Evolutionary conservation across 2,797 vertebrate species (phyloP), one percentile per base, ranked within the genome.

Genomic region (Oryzias dopingdopingensis): DNA sequence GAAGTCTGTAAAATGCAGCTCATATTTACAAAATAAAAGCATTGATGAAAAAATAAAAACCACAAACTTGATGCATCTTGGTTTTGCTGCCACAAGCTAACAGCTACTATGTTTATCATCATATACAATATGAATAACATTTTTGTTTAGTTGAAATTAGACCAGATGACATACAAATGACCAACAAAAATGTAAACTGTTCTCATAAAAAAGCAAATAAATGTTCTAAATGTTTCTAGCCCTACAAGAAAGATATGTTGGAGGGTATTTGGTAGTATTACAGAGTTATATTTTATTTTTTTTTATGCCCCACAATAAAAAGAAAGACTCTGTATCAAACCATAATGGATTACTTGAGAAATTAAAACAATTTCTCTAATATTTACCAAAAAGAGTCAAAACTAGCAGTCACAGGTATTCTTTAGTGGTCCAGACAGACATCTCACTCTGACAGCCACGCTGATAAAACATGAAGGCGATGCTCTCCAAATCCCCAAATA

Each of bases 371-470:
- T 44, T 54, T 56, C 45, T 59, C 42, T 50, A 40, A 50, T 22
- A 50, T 48, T 61, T 57, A 23, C 49, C 49, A 32, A 65, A 52
- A 65, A 61, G 70, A 17, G 50, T 37, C 29, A 61, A 51, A 80
- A 67, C 56, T 43, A 53, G 53, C 32, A 56, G 15, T 40, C 44
- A 47, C 49, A 52, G 5, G 66, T 69, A 65, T 74, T 29, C 50
- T 42, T 62, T 52, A 32, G 29, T 14, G 67, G 53, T 18, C 29
- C 50, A 44, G 58, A 80, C 57, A 59, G 59, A 75, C 53, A 73
- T 41, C 49, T 65, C 46, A 48, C 37, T 18, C 5, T 49, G 40
- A 54, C 49, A 57, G 49, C 18, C 45, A 56, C 51, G 24, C 57
- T 5, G 1, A 47, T 50, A 3, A 63, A 53, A 61, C 52, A 62